Percentiles rank a stretch among this genome's conserved stretches.
Evolutionary conservation across 2,113 vertebrate species (phyloP).

Genomic region (Pogonocichla stellata): DNA sequence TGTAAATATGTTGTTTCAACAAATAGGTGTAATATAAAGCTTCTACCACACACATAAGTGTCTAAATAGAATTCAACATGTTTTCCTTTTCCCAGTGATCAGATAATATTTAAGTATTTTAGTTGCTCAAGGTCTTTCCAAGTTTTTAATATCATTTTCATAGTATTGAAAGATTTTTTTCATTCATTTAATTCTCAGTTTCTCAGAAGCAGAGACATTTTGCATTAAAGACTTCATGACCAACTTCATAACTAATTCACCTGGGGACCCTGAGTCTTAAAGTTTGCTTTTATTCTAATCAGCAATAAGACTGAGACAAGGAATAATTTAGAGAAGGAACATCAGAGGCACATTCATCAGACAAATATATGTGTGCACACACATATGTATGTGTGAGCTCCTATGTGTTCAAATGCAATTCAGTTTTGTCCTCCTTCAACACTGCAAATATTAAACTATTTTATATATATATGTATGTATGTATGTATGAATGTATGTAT

Average conservation of each 20-base stretch:
- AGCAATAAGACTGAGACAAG: neutral
- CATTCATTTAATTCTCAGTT: constrained; percentile 20
- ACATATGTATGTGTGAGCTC: neutral
- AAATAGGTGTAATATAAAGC: neutral
- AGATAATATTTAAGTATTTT: constrained; percentile 14
- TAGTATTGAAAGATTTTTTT: constrained; percentile 9
- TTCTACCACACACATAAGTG: neutral
- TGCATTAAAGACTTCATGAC: neutral
- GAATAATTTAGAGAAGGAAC: neutral
- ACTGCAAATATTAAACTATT: neutral
- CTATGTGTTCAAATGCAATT: neutral
- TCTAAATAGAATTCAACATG: neutral
- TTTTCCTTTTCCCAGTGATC: neutral
- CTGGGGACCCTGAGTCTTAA: neutral
- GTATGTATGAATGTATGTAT: no score
- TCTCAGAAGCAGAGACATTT: neutral
- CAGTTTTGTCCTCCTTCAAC: neutral
- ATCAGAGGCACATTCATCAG: neutral
- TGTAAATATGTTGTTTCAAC: constrained; percentile 39
- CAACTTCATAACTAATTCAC: constrained; percentile 3
- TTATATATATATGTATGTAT: no score
- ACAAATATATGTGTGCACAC: neutral
- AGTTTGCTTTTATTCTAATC: constrained; percentile 16
- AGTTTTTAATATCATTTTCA: constrained; percentile 26
- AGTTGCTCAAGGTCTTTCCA: constrained; percentile 1